Evolutionary conservation across 1,140 invertebrate genomes (phyloP), one percentile per base, ranked within the genome.

Genomic region (Odontomachus brunneus): DNA sequence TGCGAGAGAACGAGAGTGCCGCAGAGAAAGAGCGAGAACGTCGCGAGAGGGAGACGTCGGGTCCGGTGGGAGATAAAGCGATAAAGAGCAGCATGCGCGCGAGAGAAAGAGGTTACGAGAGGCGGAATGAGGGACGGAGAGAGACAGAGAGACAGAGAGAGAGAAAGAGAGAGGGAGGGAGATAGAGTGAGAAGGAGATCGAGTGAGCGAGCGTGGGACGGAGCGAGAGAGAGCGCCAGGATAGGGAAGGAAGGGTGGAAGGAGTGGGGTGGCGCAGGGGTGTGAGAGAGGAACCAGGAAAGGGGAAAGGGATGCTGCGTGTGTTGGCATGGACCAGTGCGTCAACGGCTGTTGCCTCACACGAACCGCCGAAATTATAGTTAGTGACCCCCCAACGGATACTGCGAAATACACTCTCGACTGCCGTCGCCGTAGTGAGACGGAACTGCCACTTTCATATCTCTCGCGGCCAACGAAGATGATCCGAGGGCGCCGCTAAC

Each of bases 281-380:
- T 75, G 88, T 90, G 82, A 85, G 87, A 89, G 91, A 85, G 89
- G 84, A 83, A 82, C 69, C 83, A 73, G 87, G 87, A 89, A 89
- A 84, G 89, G 89, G 91, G 90, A 92, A 92, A 93, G 92, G 93
- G 93, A 93, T 94, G 92, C 92, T 93, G 93, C 92, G 93, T 94
- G 93, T 93, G 93, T 94, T 91, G 93, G 93, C 93, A 94, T 94
- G 93, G 93, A 94, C 93, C 94, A 94, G 93, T 94, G 93, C 93
- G 93, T 94, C 93, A 94, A 94, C 93, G 93, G 92, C 93, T 93
- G 91, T 94, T 94, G 93, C 93, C 93, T 93, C 92, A 94, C 90
- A 94, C 93, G 93, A 94, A 94, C 91, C 93, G 91, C 93, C 91
- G 90, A 94, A 94, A 94, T 94, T 93, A 93, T 93, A 92, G 91